phyloP scores from a whole-genome alignment of 2,888 invertebrate genomes.

The Drosophila meridionalis region DNA sequence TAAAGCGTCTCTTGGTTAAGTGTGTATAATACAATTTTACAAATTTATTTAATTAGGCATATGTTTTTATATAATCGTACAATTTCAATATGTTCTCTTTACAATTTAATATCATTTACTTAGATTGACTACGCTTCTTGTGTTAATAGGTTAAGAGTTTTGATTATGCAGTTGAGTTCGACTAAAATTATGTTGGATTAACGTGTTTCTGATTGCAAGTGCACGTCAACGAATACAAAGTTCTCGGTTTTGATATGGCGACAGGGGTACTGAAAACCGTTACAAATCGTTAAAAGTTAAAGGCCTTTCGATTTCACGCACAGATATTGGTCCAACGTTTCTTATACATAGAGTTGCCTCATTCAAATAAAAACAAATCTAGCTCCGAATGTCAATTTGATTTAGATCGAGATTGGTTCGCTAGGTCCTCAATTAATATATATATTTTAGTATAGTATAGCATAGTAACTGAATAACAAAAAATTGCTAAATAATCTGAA shows the following conservation, averaged over 20 bases:
- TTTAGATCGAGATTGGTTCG: slow-evolving; percentile 33
- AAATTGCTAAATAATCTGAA: slow-evolving; percentile 49
- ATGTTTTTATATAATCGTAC: slow-evolving; percentile 58
- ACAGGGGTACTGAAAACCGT: slow-evolving; percentile 64
- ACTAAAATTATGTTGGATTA: slow-evolving; percentile 60
- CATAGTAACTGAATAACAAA: slow-evolving; percentile 32
- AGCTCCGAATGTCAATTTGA: slow-evolving; percentile 40
- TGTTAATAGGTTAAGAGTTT: slow-evolving; percentile 64
- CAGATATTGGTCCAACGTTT: slow-evolving; percentile 69
- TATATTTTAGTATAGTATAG: neutral
- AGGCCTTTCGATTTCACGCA: slow-evolving; percentile 40
- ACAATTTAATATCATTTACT: slow-evolving; percentile 71
- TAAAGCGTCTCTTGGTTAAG: slow-evolving; percentile 15
- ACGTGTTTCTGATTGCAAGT: slow-evolving; percentile 37
- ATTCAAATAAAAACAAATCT: slow-evolving; percentile 43
- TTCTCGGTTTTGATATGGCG: slow-evolving; percentile 76
- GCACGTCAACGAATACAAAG: slow-evolving; percentile 56
- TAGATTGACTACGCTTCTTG: slow-evolving; percentile 70
- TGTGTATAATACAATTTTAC: slow-evolving; percentile 68
- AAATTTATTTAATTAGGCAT: slow-evolving; percentile 52
- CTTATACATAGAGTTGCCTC: slow-evolving; percentile 31
- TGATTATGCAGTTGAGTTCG: slow-evolving; percentile 51
- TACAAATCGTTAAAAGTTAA: slow-evolving; percentile 30
- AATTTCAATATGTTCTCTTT: slow-evolving; percentile 74
- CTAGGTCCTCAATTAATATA: slow-evolving; percentile 33